Evolutionary conservation across 2,797 vertebrate species (phyloP), one percentile per base, ranked within the genome.

Genomic region (Gobionotothen gibberifrons): DNA sequence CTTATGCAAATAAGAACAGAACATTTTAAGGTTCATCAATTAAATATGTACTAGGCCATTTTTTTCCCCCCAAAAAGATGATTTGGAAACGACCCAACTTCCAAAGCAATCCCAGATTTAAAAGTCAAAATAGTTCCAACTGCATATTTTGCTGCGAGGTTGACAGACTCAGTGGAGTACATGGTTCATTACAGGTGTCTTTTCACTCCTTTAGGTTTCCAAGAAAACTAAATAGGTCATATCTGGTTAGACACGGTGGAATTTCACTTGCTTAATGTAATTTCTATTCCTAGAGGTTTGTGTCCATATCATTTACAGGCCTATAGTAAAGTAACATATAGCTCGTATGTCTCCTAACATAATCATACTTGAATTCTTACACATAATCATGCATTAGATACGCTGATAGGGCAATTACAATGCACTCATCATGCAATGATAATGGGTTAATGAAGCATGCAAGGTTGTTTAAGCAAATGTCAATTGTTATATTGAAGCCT

Each of bases 391-490:
- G 76, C 53, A 78, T 81, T 58, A 72, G 74, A 54, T 47, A 55
- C 69, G 72, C 76, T 70, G 59, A 67, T 59, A 57, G 68, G 60
- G 51, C 69, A 72, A 87, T 86, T 79, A 82, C 32, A 74, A 42
- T 71, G 64, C 58, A 72, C 81, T 80, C 76, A 72, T 84, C 63
- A 49, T 72, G 76, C 63, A 82, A 85, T 89, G 86, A 89, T 54
- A 77, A 87, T 12, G 74, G 80, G 66, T 81, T 88, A 91, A 87
- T 89, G 89, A 81, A 88, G 81, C 89, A 62, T 87, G 85, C 87
- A 83, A 92, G 88, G 82, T 84, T 72, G 26, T 74, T 70, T 80
- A 81, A 88, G 83, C 72, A 86, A 72, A 75, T 71, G 59, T 66
- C 54, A 69, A 82, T 81, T 88, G 87, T 84, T 87, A 82, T 86